These are phyloP conservation scores for Odontamblyopus rebecca DNA, from an alignment of 2,797 vertebrate species.

Conservation along the genomic window DNA sequence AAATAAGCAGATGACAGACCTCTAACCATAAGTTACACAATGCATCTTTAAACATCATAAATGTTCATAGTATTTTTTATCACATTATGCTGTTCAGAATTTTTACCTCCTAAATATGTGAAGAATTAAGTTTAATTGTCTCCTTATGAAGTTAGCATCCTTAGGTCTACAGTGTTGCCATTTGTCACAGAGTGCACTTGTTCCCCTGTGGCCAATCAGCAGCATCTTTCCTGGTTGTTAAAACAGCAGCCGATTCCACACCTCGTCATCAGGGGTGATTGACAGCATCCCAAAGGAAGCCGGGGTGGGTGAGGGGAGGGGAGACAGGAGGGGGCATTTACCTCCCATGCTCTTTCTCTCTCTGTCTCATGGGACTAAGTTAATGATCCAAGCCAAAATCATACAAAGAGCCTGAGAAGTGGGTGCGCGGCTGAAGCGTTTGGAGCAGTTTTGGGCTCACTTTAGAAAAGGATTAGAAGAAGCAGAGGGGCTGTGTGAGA, in stretches of 20 bases:
- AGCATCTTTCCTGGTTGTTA: constrained; percentile 53
- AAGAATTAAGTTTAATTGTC: constrained; percentile 39
- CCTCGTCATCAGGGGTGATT: constrained; percentile 71
- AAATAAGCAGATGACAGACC: too few species aligned
- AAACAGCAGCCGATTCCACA: constrained; percentile 39
- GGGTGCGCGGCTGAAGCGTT: constrained; percentile 64
- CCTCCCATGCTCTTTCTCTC: constrained; percentile 54
- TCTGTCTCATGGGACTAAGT: constrained; percentile 68
- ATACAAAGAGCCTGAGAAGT: constrained; percentile 74
- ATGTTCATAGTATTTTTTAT: background rate
- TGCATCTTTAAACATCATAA: background rate
- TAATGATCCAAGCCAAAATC: constrained; percentile 76
- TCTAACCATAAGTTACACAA: too few species aligned
- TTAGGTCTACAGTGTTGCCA: constrained; percentile 47
- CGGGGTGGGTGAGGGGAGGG: constrained; percentile 31
- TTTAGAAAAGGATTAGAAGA: constrained; percentile 68
- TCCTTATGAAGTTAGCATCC: constrained; percentile 53
- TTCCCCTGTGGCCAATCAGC: constrained; percentile 73
- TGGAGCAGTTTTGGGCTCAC: constrained; percentile 65
- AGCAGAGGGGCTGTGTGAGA: constrained; percentile 63
- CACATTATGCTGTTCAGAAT: too few species aligned
- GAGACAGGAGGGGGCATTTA: constrained; percentile 53
- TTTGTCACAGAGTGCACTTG: constrained; percentile 63
- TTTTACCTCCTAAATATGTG: too few species aligned
- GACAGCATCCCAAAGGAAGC: constrained; percentile 69